phyloP scores from a whole-genome alignment of 2,888 invertebrate genomes.

The Calliphora vomitoria region DNA sequence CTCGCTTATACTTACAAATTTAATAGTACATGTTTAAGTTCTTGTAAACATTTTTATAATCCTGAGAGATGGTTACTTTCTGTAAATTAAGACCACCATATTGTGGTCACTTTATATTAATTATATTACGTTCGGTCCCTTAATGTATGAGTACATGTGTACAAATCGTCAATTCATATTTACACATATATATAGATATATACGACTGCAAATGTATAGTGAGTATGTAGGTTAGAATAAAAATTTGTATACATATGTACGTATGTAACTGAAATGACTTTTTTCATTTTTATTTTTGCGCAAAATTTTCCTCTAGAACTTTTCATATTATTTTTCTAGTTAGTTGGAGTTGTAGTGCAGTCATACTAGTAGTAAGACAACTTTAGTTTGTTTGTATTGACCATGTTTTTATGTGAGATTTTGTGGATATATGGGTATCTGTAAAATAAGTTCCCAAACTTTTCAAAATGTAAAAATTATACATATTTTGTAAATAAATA shows the following conservation, averaged over 20 bases:
- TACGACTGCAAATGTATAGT: too few species aligned
- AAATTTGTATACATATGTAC: too few species aligned
- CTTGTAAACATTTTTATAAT: conserved; percentile 9
- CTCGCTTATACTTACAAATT: not conserved
- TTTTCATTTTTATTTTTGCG: not conserved
- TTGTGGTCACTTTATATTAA: conserved; percentile 47
- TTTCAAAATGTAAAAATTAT: too few species aligned
- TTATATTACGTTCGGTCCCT: conserved; percentile 10
- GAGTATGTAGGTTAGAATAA: too few species aligned
- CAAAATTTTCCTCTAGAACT: conserved; percentile 23
- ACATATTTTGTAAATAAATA: too few species aligned
- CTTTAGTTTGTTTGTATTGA: not conserved
- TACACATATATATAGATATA: too few species aligned
- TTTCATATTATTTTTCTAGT: not conserved
- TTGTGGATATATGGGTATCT: not conserved
- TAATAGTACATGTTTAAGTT: not conserved
- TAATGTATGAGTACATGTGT: not conserved
- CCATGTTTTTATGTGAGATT: conserved; percentile 5
- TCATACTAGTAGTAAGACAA: not conserved
- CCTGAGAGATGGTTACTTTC: conserved; percentile 5
- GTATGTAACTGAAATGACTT: too few species aligned
- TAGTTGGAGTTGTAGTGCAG: not conserved
- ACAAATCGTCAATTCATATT: too few species aligned
- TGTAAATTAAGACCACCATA: conserved; percentile 9
- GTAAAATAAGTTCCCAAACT: too few species aligned